Base-by-base conservation (phyloP, 2,888 invertebrate genomes). In the Mimachlamys varia region DNA sequence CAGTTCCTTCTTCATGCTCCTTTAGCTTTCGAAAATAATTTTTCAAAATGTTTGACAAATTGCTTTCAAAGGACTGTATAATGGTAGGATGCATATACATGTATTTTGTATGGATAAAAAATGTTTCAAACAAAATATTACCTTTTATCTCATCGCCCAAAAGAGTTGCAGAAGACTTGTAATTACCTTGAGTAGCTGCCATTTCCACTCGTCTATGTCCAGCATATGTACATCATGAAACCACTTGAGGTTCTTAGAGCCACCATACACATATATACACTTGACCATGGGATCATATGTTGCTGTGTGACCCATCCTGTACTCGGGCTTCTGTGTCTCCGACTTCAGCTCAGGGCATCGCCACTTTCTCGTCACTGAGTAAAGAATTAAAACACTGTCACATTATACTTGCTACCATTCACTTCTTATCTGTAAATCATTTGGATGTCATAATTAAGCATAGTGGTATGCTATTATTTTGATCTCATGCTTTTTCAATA, bases 281-380 rank as follows among this genome's bases (percentile, higher is more conserved):
- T 95, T 90, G 27, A 96, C 93, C 19, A 94, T 94, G 50, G 96
- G 95, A 91, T 96, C 96, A 91, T 95, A 96, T 10, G 95, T 95
- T 1, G 96, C 95, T 33, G 96, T 95, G 94, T 96, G 96, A n/a
- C 96, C 96, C 95, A 96, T 96, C 22, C 96, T 92, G 62, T 94
- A 94, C 90, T 96, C 95, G 22, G 95, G 95, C 55, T 94, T 95
- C 89, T 94, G 94, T n/a, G 94, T 93, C 49, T 95, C 95, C 27
- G 94, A 93, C 76, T 90, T 92, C 15, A 95, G 92, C 10, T 93
- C 92, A 19, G 93, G 93, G 88, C 92, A 92, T 88, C 92, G 94
- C 96, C 96, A 96, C 49, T 94, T 93, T 87, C 95, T 92, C 22
- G 95, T 95, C 37, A 95, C 96, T 96, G 89, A 19, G 92, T 89